Evolutionary conservation across 2,113 vertebrate genomes (phyloP).

Genomic region (Heptranchias perlo): DNA sequence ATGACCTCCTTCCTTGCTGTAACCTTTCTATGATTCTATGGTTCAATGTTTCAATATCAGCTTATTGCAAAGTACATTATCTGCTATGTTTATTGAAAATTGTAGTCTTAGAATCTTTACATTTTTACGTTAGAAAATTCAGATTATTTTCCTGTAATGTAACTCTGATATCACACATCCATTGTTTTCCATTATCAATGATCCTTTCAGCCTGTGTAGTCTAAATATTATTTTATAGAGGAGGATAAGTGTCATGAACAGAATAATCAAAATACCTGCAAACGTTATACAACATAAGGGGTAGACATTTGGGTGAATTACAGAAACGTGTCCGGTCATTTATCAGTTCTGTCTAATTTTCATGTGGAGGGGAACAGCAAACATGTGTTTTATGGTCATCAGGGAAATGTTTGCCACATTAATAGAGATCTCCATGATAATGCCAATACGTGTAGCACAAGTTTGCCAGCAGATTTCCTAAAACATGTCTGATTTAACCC

Average conservation of each 20-base stretch:
- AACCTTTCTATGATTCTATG: no score
- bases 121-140: background rate
- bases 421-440: background rate
- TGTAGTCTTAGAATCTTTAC: background rate
- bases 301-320: background rate
- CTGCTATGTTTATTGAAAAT: background rate
- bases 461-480: background rate
- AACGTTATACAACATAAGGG: background rate
- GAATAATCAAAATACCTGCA: background rate
- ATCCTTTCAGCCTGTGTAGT: background rate
- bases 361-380: background rate
- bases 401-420: background rate
- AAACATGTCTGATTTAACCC: background rate
- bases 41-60: no score
- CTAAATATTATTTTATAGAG: background rate
- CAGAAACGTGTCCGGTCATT: background rate
- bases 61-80: background rate
- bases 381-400: background rate
- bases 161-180: background rate
- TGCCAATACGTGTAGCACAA: background rate
- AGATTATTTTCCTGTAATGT: background rate
- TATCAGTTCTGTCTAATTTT: background rate
- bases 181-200: background rate
- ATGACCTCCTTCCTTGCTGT: no score
- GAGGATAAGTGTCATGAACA: background rate